phyloP scores from a whole-genome alignment of 2,888 invertebrate genomes.

The Drosophila anomalipes region DNA sequence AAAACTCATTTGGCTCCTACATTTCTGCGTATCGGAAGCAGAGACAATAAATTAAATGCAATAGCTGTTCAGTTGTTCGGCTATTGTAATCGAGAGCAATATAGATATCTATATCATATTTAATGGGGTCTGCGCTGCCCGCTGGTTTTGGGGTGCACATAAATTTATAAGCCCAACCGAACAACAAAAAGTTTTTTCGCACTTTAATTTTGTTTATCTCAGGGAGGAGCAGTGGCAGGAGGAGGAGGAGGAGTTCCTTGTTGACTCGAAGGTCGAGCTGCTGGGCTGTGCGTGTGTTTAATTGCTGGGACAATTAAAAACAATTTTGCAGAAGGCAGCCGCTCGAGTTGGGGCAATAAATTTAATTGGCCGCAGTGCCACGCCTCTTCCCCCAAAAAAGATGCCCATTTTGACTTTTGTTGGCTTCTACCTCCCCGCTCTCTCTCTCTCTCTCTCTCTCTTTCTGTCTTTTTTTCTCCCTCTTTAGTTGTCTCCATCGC shows the following conservation, averaged over 20 bases:
- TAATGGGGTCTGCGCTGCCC: not conserved
- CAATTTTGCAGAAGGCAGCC: slow-evolving; percentile 70
- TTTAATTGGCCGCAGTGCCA: slow-evolving; percentile 72
- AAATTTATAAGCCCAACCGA: slow-evolving; percentile 35
- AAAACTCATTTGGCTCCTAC: not conserved
- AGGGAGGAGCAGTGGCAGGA: slow-evolving; percentile 26
- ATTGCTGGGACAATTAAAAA: slow-evolving; percentile 78
- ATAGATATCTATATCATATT: not conserved
- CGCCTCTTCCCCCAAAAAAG: slow-evolving; percentile 49
- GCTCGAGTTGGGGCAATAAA: slow-evolving; percentile 68
- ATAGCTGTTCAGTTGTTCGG: not conserved
- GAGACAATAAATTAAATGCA: not conserved
- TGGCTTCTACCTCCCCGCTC: slow-evolving; percentile 38
- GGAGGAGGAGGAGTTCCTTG: slow-evolving; percentile 2
- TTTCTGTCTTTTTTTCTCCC: not conserved
- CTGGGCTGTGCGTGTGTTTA: slow-evolving; percentile 75
- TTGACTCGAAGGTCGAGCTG: slow-evolving; percentile 34
- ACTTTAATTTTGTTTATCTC: slow-evolving; percentile 54
- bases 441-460: not conserved
- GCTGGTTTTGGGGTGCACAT: slow-evolving; percentile 31
- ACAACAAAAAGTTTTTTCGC: slow-evolving; percentile 23
- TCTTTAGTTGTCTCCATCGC: slow-evolving; percentile 1
- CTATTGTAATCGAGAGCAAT: not conserved
- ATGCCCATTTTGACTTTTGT: slow-evolving; percentile 64
- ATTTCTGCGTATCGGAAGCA: not conserved